Evolutionary conservation across 2,888 invertebrate genomes (phyloP).

Genomic region (Sinopyrophorus schimmeli): DNA sequence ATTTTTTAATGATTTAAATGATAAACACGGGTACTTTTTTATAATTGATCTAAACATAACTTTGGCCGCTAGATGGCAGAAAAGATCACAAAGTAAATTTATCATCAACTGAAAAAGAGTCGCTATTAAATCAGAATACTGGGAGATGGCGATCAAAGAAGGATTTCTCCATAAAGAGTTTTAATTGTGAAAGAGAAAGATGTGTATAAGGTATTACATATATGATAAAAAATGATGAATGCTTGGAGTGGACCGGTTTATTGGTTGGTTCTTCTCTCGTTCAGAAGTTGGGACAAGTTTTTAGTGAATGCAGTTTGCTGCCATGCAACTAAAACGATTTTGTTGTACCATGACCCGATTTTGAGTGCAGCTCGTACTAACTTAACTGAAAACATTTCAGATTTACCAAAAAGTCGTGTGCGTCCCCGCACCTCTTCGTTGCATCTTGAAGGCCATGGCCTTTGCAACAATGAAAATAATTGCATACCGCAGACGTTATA

Average conservation of each 20-base stretch:
- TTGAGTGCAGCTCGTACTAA: constrained; percentile 51
- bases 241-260: constrained; percentile 51
- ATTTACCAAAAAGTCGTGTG: constrained; percentile 33
- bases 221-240: constrained; percentile 51
- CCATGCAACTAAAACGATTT: constrained; percentile 54
- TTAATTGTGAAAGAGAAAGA: constrained; percentile 44
- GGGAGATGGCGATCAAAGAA: constrained; percentile 14
- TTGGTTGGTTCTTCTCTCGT: constrained; percentile 51
- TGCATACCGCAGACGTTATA: background rate
- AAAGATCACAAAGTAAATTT: no score
- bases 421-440: constrained; percentile 25
- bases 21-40: no score
- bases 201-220: constrained; percentile 40
- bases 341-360: constrained; percentile 56
- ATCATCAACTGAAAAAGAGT: no score
- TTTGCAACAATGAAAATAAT: constrained; percentile 35
- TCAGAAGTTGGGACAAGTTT: constrained; percentile 54
- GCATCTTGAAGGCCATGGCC: constrained; percentile 44
- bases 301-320: constrained; percentile 53
- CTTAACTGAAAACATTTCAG: constrained; percentile 48
- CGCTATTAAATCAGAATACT: background rate
- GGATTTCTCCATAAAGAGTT: constrained; percentile 30
- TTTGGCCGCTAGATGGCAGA: no score
- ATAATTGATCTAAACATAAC: no score
- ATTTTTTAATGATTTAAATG: no score